A percentile compares a stretch with the other conserved stretches of the same genome.
phyloP scores from a whole-genome alignment of 2,113 vertebrate species.

The Circaetus cinerascens region DNA sequence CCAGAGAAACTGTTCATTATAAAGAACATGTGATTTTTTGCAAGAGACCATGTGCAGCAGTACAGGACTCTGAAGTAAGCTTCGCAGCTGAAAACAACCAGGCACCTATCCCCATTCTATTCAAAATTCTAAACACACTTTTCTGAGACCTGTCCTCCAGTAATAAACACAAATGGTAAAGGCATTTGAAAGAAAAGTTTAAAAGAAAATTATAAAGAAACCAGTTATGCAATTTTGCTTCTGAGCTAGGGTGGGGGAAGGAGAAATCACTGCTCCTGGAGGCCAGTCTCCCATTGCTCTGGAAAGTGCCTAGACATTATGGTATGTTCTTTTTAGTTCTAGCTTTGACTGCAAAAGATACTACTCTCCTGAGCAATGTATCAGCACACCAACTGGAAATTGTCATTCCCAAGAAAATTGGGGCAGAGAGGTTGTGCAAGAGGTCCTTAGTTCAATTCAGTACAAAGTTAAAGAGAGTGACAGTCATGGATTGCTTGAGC shows the following conservation, averaged over 20 bases:
- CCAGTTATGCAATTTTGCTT: not conserved
- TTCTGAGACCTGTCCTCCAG: not conserved
- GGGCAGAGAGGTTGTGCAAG: not conserved
- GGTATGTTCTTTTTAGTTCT: not conserved
- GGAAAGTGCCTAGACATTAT: not conserved
- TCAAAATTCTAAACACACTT: not conserved
- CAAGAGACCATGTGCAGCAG: not conserved
- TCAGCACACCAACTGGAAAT: not conserved
- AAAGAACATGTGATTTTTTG: not conserved
- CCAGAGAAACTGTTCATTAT: not conserved
- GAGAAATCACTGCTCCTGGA: not conserved
- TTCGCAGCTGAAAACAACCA: not conserved
- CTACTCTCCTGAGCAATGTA: not conserved
- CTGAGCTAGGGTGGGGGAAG: not conserved
- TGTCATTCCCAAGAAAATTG: not conserved
- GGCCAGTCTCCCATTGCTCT: not conserved
- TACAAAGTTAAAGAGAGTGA: not conserved
- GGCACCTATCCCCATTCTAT: not conserved
- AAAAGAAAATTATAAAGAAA: not conserved
- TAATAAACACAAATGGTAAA: not conserved
- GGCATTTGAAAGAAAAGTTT: not conserved
- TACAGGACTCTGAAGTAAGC: not conserved
- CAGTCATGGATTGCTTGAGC: not conserved
- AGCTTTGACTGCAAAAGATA: not conserved
- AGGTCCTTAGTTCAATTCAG: not conserved